Base-by-base conservation (phyloP, 1,140 invertebrate genomes). In the Conopomorpha cramerella region DNA sequence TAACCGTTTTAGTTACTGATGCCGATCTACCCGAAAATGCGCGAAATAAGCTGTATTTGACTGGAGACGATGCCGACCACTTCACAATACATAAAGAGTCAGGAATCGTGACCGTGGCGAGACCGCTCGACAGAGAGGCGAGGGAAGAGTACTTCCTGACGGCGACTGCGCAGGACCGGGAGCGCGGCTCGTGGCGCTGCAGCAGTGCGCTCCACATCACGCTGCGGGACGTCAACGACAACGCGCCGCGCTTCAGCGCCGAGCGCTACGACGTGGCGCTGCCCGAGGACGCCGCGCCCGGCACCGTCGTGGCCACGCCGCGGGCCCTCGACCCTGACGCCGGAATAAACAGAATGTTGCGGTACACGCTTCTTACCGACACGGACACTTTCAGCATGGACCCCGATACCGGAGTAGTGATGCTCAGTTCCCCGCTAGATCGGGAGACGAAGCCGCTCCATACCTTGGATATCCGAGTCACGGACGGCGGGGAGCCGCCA, bases 291-390 rank as follows among this genome's bases (percentile, higher is more conserved):
- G 88, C 91, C 0, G 86, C 90, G 55, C 63, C 90, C 12, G 89
- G 90, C 3, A 92, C 90, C 1, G 67, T 93, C 10, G 86, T 93
- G 1, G 88, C 88, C 0, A 92, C 92, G 77, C 85, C 94, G 11
- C 86, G 91, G 60, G 91, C 93, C 0, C 89, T 86, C 1, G 93
- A 96, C 64, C 81, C 84, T 4, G 93, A 96, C 64, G 85, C 91
- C 17, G 93, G 91, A 11, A 85, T 91, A 7, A 96, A 96, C 71
- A 79, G 92, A 8, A 90, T 92, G 60, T 84, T 96, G 1, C 82
- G 82, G 36, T 97, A 96, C 60, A 84, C 86, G 7, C 84, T 96
- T 35, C 77, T 86, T 14, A 89, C 92, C 38, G 82, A 85, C 29
- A 79, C 81, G 36, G 81, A 84, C 14, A 85, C 86, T 37, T 94